These are phyloP conservation scores for Oncorhynchus masou DNA, from an alignment of 2,113 vertebrate species.

Conservation along the genomic window DNA sequence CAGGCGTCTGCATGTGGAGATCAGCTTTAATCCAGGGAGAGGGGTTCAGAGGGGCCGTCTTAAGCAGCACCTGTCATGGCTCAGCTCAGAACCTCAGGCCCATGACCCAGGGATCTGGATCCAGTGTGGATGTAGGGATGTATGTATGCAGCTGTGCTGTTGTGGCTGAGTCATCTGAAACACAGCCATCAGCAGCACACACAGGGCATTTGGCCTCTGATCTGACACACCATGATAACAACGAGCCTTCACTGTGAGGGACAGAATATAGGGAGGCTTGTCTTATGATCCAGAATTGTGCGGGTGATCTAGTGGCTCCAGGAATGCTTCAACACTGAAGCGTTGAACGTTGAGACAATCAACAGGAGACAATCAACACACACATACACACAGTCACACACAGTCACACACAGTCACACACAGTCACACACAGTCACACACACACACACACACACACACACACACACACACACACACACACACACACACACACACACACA, in stretches of 20 bases:
- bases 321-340: constrained; percentile 52
- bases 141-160: constrained; percentile 65
- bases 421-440: background rate
- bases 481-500: constrained; percentile 11
- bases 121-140: constrained; percentile 4
- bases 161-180: constrained; percentile 56
- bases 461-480: background rate
- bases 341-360: constrained; percentile 17
- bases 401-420: background rate
- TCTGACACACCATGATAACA: constrained; percentile 58
- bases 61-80: constrained; percentile 70
- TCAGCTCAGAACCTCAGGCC: constrained; percentile 51
- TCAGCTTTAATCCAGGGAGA: constrained; percentile 61
- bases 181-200: constrained; percentile 31
- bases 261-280: constrained; percentile 52
- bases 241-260: constrained; percentile 45
- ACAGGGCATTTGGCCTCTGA: constrained; percentile 43
- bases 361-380: background rate
- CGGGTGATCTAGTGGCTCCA: constrained; percentile 41
- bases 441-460: background rate
- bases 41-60: constrained; percentile 43
- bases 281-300: constrained; percentile 64
- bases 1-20: constrained; percentile 53
- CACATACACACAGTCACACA: background rate
- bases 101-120: constrained; percentile 27